Evolutionary conservation across 2,797 vertebrate species (phyloP), one percentile per base, ranked within the genome.

Genomic region (Anguilla pacifica): DNA sequence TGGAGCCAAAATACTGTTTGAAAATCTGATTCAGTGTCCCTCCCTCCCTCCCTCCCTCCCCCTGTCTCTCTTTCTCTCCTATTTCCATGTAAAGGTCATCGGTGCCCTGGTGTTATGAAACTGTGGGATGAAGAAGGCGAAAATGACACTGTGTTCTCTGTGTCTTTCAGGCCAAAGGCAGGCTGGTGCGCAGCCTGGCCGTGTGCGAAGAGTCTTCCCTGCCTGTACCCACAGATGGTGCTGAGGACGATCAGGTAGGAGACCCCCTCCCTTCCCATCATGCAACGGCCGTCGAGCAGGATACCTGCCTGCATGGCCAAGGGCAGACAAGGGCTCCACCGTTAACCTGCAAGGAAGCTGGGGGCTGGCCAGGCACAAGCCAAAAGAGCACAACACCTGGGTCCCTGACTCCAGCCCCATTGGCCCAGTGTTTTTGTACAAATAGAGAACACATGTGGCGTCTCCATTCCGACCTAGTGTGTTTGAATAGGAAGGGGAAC

Each of bases 171-270:
- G 94, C 95, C 85, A 99, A 98, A 95, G 97, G 97, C 70, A 99
- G 97, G 95, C 95, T 99, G 0, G 95, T 97, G 64, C 96, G 98
- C 81, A 97, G 97, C 59, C 94, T 95, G 87, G 98, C 98, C 83
- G 95, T 99, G 64, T 98, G 97, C 84, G 98, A 99, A 90, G 98
- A 99, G 67, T 94, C 96, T 25, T 93, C 93, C 11, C 93, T 95
- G 89, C 94, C 94, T 88, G 89, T 93, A 0, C 94, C 92, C 91
- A 94, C 95, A 0, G 97, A 97, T 91, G 93, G 88, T 90, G 93
- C 96, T 88, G 95, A 96, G 89, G 96, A 97, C 86, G 94, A 92
- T 90, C 96, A 97, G 97, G 98, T 98, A 96, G 89, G 87, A 25
- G 43, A 59, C 57, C 49, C 85, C 85, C 83, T 82, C 25, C 7